Conservation (phyloP, 2,113 vertebrate species). For the Porphyrio hochstetteri region DNA sequence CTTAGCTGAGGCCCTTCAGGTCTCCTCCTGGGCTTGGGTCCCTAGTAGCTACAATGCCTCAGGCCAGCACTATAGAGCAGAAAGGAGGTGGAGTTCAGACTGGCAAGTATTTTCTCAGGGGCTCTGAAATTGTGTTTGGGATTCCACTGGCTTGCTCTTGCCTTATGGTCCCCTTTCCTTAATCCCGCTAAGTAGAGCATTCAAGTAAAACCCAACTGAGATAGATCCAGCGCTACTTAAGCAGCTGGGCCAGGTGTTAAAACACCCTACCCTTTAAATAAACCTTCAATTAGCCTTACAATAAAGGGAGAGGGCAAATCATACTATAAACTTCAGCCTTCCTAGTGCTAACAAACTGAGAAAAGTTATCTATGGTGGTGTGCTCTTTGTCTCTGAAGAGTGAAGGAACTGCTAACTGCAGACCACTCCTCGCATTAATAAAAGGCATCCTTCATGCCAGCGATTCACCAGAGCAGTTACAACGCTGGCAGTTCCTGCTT, state of each 20-base stretch:
- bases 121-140: constrained; percentile 57
- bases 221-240: background rate
- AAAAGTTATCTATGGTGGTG: background rate
- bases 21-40: constrained; percentile 67
- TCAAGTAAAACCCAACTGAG: constrained; percentile 35
- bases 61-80: constrained; percentile 63
- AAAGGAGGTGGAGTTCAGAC: constrained; percentile 53
- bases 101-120: constrained; percentile 69
- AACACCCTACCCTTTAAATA: background rate
- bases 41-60: constrained; percentile 66
- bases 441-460: background rate
- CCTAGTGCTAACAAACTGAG: background rate
- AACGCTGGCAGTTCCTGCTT: background rate
- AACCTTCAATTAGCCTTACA: background rate
- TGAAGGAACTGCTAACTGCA: background rate
- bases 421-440: background rate
- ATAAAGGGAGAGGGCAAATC: background rate
- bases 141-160: constrained; percentile 24
- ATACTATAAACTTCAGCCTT: background rate
- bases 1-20: constrained; percentile 67
- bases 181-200: constrained; percentile 12
- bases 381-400: background rate
- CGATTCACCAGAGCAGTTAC: background rate
- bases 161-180: constrained; percentile 22
- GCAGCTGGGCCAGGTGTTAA: constrained; percentile 29